These are phyloP conservation scores for Microcebus jonahi DNA, from an alignment of 2,113 vertebrate species.

Conservation along the genomic window DNA sequence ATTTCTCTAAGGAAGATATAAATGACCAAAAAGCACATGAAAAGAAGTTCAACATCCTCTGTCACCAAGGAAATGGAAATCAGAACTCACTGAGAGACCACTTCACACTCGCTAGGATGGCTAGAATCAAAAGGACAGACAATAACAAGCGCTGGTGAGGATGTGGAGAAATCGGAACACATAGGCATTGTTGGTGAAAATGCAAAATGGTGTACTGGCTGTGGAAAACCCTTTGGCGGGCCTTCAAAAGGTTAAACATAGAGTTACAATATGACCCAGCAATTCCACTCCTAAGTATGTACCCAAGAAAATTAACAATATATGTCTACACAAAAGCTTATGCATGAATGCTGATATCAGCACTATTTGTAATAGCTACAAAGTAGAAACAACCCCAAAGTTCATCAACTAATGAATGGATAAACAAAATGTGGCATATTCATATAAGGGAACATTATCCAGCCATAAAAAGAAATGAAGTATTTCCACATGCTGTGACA, in stretches of 20 bases:
- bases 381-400: not conserved
- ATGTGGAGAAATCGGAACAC: not conserved
- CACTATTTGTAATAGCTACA: not conserved
- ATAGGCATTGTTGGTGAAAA: rapidly evolving
- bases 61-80: not conserved
- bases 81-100: not conserved
- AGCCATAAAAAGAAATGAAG: not conserved
- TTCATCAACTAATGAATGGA: not conserved
- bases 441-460: too few relatives aligned
- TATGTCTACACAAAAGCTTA: not conserved
- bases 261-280: not conserved
- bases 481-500: too few relatives aligned
- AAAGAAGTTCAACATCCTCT: not conserved
- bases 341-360: not conserved
- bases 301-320: not conserved
- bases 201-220: not conserved
- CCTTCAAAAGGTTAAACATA: not conserved
- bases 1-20: not conserved
- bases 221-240: not conserved
- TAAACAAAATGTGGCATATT: not conserved
- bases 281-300: not conserved
- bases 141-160: too few relatives aligned
- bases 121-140: not conserved
- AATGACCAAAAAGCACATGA: not conserved
- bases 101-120: not conserved